Percentiles rank a stretch among this genome's conserved stretches.
These are phyloP conservation scores for Aselliscus stoliczkanus DNA, from an alignment of 2,797 vertebrate genomes.

Conservation along the genomic window DNA sequence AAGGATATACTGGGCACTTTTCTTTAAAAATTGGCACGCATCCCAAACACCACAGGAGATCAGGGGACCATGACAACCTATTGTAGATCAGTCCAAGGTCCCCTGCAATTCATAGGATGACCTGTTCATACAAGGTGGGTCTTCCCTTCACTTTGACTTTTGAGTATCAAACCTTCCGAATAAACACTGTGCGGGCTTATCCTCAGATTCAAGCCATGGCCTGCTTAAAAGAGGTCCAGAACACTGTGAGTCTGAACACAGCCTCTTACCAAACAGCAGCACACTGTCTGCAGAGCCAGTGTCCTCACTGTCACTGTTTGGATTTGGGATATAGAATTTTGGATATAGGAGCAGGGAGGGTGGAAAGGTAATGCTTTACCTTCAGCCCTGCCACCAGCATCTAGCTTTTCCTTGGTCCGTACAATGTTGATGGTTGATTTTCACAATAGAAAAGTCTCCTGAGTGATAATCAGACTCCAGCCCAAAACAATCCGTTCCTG, in stretches of 20 bases:
- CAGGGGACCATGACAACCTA: not conserved
- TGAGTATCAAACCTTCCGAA: not conserved
- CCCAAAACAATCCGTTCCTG: slow-evolving; percentile 43
- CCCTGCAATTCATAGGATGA: not conserved
- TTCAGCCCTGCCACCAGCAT: not conserved
- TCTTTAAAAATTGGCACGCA: not conserved
- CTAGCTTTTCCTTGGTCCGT: slow-evolving; percentile 46
- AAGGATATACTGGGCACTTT: not conserved
- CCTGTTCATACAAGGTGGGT: too few relatives aligned
- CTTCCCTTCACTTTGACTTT: not conserved
- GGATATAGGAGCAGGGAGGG: not conserved
- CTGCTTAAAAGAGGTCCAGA: slow-evolving; percentile 58
- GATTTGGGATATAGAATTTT: not conserved
- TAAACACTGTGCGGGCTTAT: not conserved
- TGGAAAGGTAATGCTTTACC: not conserved
- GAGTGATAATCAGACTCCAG: slow-evolving; percentile 49
- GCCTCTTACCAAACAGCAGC: slow-evolving; percentile 51
- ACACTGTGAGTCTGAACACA: slow-evolving; percentile 58
- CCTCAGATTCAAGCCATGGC: not conserved
- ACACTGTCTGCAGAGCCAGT: not conserved
- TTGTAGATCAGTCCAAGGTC: not conserved
- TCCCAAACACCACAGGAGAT: not conserved
- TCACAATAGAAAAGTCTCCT: slow-evolving; percentile 40
- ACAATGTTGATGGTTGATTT: slow-evolving; percentile 45
- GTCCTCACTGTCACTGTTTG: not conserved